phyloP scores from a whole-genome alignment of 2,888 invertebrate species.

The Zhuqinia jingwanae region DNA sequence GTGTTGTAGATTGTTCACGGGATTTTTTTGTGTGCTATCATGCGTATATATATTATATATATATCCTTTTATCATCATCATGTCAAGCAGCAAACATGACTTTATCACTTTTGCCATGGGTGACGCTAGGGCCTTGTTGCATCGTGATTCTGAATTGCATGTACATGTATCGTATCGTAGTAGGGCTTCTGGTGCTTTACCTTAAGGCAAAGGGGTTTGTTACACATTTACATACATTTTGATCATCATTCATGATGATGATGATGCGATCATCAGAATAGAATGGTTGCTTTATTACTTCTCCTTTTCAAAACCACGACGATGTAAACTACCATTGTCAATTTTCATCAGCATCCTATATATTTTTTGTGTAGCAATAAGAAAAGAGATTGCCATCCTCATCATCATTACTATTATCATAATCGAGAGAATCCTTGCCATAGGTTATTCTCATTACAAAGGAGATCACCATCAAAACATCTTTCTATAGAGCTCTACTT shows the following conservation, averaged over 20 bases:
- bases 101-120: constrained; percentile 40
- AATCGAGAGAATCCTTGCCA: constrained; percentile 40
- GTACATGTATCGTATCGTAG: background rate
- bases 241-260: no score
- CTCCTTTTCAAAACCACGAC: background rate
- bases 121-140: constrained; percentile 16
- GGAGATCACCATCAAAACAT: constrained; percentile 1
- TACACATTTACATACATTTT: background rate
- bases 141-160: no score
- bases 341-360: constrained; percentile 44
- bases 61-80: constrained; percentile 51
- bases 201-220: background rate
- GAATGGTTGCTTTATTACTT: constrained; percentile 18
- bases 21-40: no score
- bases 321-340: background rate
- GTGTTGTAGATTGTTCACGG: background rate
- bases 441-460: background rate
- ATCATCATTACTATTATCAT: constrained; percentile 8
- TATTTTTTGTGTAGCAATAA: no score
- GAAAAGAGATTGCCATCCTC: no score
- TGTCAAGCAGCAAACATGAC: constrained; percentile 36
- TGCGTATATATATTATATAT: background rate
- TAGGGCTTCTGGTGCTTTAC: constrained; percentile 36
- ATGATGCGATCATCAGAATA: background rate
- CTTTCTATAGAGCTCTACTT: constrained; percentile 30